phyloP scores from a whole-genome alignment of 1,140 invertebrate species.

The Phymastichus coffea region DNA sequence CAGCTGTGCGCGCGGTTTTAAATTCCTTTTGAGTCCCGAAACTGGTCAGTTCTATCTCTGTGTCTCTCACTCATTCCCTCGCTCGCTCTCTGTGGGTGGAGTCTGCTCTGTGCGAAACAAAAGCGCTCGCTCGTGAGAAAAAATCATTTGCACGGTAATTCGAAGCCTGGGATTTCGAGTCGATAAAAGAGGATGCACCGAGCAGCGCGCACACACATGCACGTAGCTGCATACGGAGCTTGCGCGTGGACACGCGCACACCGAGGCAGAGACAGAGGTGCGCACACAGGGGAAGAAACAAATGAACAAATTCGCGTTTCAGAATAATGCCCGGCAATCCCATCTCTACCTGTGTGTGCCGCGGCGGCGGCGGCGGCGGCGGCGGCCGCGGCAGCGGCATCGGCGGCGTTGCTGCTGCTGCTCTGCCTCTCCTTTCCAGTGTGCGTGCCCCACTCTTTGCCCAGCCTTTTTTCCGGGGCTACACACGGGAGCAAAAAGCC shows the following conservation, averaged over 20 bases:
- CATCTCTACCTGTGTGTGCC: slow-evolving; percentile 45
- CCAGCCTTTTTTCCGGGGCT: slow-evolving; percentile 17
- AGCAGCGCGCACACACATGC: neutral
- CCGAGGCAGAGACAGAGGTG: slow-evolving; percentile 35
- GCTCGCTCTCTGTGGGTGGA: no score
- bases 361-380: neutral
- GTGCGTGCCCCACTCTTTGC: slow-evolving; percentile 13
- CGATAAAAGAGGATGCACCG: slow-evolving; percentile 56
- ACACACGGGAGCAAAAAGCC: neutral
- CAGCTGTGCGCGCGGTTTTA: slow-evolving; percentile 46
- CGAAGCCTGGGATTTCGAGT: slow-evolving; percentile 58
- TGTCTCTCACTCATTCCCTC: no score
- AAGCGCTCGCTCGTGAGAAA: no score
- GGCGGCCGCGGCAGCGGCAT: neutral
- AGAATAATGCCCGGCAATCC: slow-evolving; percentile 58
- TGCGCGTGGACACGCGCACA: slow-evolving; percentile 31
- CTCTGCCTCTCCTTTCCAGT: slow-evolving; percentile 19
- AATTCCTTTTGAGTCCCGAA: slow-evolving; percentile 55
- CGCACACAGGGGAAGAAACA: slow-evolving; percentile 58
- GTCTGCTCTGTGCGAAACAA: no score
- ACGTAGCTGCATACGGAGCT: neutral
- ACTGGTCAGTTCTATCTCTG: slow-evolving; percentile 10
- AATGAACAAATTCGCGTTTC: slow-evolving; percentile 59
- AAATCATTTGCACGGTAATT: slow-evolving; percentile 60
- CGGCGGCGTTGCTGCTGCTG: neutral